Base-by-base conservation (phyloP, 2,888 invertebrate species). In the Yponomeuta evonymella region DNA sequence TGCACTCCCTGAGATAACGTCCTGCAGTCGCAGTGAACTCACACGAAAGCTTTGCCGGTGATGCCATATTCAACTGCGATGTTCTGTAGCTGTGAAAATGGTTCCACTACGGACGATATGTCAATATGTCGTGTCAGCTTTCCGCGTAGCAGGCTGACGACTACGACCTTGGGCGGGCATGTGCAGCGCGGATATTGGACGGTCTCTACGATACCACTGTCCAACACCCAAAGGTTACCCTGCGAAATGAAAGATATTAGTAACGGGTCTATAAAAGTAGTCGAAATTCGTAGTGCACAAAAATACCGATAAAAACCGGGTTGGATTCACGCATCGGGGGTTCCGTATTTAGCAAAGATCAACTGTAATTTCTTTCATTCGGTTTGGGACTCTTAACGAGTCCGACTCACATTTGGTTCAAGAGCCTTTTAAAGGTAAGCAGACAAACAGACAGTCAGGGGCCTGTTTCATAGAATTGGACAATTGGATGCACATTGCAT, bases 161-260 rank as follows among this genome's bases (percentile, higher is more conserved):
- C 94, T 2, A 95, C 90, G 51, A 96, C 93, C 81, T 96, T 96
- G 0, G 96, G 95, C 0, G 94, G 92, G 76, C 95, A 95, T 12
- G 93, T 93, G 71, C 94, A 93, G 6, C 94, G 88, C 0, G 96
- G 95, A 1, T 92, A 88, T 72, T 94, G 94, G 71, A 96, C 77
- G 0, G 95, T 94, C 75, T 96, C 95, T 0, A 95, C 93, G 67
- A 95, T 93, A 15, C 96, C 96, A 12, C 93, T 93, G 79, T 96
- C 96, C 73, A 96, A 84, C 0, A 94, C 93, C 96, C 96, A 96
- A 10, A 96, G 87, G 73, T 95, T 93, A 68, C 94, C 94, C 81
- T 95, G 93, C 8, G n/a, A 43, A n/a, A 9, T 6, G 5, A 58
- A 58, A 15, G 15, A 2, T 12, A 58, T 58, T 43, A 43, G 43